phyloP scores from a whole-genome alignment of 1,140 invertebrate species.

The Drosophila prosaltans region DNA sequence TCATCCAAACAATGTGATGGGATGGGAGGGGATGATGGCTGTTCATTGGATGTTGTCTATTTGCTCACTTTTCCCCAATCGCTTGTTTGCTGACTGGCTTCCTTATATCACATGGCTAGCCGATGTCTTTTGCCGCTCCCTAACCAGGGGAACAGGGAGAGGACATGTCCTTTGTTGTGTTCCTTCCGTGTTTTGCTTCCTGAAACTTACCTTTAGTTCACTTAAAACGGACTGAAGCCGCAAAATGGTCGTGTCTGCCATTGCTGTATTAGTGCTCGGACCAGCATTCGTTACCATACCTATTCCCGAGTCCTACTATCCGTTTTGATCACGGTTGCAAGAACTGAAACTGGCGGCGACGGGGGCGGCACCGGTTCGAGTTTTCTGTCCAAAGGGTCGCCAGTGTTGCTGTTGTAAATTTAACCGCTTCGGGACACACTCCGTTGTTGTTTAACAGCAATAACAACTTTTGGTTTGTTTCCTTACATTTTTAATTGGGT shows the following conservation, averaged over 20 bases:
- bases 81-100: conserved; percentile 78
- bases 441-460: conserved; percentile 81
- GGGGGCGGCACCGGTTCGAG: conserved; percentile 31
- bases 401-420: conserved; percentile 77
- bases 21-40: not conserved
- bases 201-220: conserved; percentile 57
- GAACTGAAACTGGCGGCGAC: conserved; percentile 17
- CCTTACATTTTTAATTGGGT: conserved; percentile 82
- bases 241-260: conserved; percentile 77
- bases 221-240: conserved; percentile 52
- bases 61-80: conserved; percentile 65
- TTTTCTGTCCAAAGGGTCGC: conserved; percentile 28
- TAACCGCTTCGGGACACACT: conserved; percentile 80
- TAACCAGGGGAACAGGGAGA: conserved; percentile 6
- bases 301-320: conserved; percentile 21
- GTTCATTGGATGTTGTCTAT: conserved; percentile 44
- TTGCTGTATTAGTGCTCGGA: conserved; percentile 31
- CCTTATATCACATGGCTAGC: conserved; percentile 75
- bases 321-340: conserved; percentile 43
- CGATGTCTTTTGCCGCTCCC: conserved; percentile 55
- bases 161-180: conserved; percentile 52
- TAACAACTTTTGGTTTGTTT: conserved; percentile 82
- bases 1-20: not conserved
- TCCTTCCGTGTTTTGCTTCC: conserved; percentile 60
- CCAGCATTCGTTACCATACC: not conserved